Evolutionary conservation across 2,888 invertebrate genomes (phyloP).

Genomic region (Trachelus troglodyta): DNA sequence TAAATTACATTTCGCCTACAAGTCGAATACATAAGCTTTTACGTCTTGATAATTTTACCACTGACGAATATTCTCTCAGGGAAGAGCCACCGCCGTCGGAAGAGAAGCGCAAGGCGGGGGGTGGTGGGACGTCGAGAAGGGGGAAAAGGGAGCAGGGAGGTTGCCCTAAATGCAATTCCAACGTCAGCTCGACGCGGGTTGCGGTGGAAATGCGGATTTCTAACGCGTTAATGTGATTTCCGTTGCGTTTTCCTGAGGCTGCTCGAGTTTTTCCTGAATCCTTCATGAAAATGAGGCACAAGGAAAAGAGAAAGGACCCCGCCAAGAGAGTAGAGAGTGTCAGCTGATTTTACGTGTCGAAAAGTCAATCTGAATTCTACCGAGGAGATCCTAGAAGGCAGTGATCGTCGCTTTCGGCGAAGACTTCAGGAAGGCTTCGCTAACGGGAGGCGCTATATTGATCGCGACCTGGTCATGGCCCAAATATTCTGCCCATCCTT

Average conservation of each 20-base stretch:
- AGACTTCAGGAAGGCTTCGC: background rate
- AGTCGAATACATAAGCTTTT: too few species aligned
- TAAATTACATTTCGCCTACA: too few species aligned
- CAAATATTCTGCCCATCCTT: conserved; percentile 61
- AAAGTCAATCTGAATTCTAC: background rate
- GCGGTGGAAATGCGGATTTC: background rate
- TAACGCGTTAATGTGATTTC: background rate
- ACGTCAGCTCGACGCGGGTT: background rate
- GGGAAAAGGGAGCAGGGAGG: background rate
- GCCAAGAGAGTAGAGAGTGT: background rate
- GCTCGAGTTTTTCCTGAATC: too few species aligned
- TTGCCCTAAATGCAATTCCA: background rate
- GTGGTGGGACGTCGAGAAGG: too few species aligned
- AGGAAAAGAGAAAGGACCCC: background rate
- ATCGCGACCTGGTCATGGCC: conserved; percentile 63
- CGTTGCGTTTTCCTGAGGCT: background rate
- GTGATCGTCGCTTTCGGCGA: background rate
- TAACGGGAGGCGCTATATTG: conserved; percentile 44
- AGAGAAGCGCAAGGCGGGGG: background rate
- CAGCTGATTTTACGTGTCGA: too few species aligned
- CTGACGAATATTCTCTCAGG: background rate
- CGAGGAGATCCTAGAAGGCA: background rate
- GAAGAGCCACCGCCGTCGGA: background rate
- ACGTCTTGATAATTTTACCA: background rate
- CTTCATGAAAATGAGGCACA: background rate